Evolutionary conservation across 37 sponge, comb jelly and placozoan genomes (phyloP).

Genomic region (Crambe crambe): DNA sequence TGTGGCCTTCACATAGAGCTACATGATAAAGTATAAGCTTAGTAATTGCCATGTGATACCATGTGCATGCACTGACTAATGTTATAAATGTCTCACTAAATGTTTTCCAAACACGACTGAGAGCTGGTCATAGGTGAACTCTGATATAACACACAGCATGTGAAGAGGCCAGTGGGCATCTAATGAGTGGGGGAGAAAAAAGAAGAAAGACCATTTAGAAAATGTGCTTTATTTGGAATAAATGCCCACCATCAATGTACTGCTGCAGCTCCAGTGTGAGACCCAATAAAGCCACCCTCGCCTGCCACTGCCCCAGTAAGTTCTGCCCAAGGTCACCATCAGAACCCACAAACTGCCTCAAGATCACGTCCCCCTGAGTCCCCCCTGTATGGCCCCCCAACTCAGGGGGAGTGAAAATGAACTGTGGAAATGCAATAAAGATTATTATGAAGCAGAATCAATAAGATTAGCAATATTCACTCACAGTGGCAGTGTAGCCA

Average conservation of each 20-base stretch:
- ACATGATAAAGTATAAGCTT: not conserved
- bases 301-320: slow-evolving; percentile 35
- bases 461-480: slow-evolving; percentile 1
- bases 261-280: slow-evolving; percentile 38
- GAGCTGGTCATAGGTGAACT: slow-evolving; percentile 26
- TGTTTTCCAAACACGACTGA: slow-evolving; percentile 25
- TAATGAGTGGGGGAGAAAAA: not conserved
- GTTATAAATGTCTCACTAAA: not conserved
- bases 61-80: no score
- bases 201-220: not conserved
- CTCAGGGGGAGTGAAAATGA: slow-evolving; percentile 6
- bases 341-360: not conserved
- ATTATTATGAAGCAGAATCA: not conserved
- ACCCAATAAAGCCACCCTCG: slow-evolving; percentile 11
- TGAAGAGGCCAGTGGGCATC: slow-evolving; percentile 20
- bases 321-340: slow-evolving; percentile 20
- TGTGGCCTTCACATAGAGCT: slow-evolving; percentile 8
- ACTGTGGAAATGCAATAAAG: not conserved
- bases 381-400: not conserved
- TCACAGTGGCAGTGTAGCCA: slow-evolving; percentile 22
- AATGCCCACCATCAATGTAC: slow-evolving; percentile 22
- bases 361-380: not conserved
- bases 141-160: not conserved
- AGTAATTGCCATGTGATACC: no score
- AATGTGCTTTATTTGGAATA: no score